Evolutionary conservation across 2,113 vertebrate species (phyloP).

Genomic region (Phrynocephalus versicolor): DNA sequence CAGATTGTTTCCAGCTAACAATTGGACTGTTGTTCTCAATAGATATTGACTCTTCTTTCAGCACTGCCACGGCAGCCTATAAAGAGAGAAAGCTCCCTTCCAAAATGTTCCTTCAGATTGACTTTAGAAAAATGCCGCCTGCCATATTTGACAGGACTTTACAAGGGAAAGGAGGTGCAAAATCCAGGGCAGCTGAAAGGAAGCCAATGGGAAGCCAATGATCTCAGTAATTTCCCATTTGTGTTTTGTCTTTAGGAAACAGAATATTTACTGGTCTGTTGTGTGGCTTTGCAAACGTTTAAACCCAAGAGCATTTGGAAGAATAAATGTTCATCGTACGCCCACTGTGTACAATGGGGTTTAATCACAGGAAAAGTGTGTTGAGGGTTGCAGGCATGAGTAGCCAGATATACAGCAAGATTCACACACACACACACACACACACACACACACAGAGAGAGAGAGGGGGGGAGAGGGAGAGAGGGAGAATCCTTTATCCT

Average conservation of each 20-base stretch:
- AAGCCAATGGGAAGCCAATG: not conserved
- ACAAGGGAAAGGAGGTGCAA: not conserved
- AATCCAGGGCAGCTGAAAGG: not conserved
- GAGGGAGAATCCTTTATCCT: not conserved
- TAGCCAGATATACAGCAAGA: not conserved
- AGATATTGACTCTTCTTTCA: not conserved
- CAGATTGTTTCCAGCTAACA: not conserved
- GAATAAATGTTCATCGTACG: not conserved
- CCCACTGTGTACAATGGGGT: not conserved
- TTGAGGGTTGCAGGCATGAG: not conserved
- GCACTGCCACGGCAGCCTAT: accelerated
- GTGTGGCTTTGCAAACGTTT: not conserved
- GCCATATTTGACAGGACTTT: not conserved
- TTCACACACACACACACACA: too few relatives aligned
- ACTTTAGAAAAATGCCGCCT: not conserved
- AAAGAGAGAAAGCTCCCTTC: not conserved
- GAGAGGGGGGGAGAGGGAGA: too few relatives aligned
- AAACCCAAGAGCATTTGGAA: not conserved
- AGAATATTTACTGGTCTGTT: not conserved
- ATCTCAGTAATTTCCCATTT: not conserved
- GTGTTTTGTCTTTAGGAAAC: not conserved
- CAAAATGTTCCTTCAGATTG: not conserved
- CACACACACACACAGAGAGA: too few relatives aligned
- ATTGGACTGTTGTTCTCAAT: not conserved
- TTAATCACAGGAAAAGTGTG: not conserved